Percentiles rank a stretch among this genome's conserved stretches.
These are phyloP conservation scores for Eutrigla gurnardus DNA, from an alignment of 2,797 vertebrate genomes.

Conservation along the genomic window DNA sequence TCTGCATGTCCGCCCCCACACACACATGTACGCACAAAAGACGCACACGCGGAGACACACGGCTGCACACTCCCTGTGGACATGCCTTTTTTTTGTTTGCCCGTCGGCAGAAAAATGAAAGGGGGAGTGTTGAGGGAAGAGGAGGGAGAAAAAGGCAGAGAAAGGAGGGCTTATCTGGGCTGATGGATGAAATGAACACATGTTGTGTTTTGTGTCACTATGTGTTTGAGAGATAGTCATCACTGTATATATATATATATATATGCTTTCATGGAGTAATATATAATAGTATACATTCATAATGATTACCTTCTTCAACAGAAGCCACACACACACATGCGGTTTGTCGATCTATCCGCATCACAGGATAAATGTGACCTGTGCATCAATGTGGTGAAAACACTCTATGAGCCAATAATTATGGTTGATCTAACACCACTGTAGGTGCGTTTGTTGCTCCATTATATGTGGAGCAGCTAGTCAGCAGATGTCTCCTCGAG, in stretches of 20 bases:
- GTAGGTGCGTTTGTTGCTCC: slow-evolving; percentile 8
- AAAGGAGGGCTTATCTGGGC: slow-evolving; percentile 50
- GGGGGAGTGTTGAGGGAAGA: slow-evolving; percentile 30
- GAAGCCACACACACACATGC: background rate
- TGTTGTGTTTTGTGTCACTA: slow-evolving; percentile 51
- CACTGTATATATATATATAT: slow-evolving; percentile 38
- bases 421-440: background rate
- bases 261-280: slow-evolving; percentile 11
- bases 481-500: slow-evolving; percentile 46
- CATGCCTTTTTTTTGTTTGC: slow-evolving; percentile 59
- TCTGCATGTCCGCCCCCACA: slow-evolving; percentile 63
- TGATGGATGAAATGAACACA: slow-evolving; percentile 73
- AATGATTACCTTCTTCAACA: background rate
- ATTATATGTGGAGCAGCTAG: slow-evolving; percentile 24
- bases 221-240: slow-evolving; percentile 63
- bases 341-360: slow-evolving; percentile 2
- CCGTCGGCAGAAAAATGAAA: slow-evolving; percentile 51
- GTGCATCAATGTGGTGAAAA: slow-evolving; percentile 14
- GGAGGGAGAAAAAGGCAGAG: slow-evolving; percentile 21
- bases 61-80: slow-evolving; percentile 47
- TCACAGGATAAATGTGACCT: slow-evolving; percentile 17
- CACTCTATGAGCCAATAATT: slow-evolving; percentile 11
- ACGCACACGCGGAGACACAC: slow-evolving; percentile 14
- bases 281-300: background rate
- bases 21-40: slow-evolving; percentile 35